phyloP scores from a whole-genome alignment of 2,888 invertebrate genomes.

The Junonia oenone region DNA sequence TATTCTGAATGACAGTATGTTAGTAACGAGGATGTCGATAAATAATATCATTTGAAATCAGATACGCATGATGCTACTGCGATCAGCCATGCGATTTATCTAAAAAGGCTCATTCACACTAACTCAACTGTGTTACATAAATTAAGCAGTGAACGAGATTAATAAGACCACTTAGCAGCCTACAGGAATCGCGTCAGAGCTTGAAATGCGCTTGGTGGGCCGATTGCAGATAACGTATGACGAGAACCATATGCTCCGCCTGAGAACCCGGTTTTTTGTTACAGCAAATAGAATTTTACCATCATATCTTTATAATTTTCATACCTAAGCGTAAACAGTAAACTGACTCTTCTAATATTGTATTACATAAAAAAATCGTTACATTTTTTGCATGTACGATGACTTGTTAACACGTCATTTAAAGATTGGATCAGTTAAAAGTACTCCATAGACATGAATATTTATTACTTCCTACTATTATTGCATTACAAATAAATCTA shows the following conservation, averaged over 20 bases:
- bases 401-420: not conserved
- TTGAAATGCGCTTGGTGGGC: slow-evolving; percentile 36
- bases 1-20: not conserved
- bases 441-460: not conserved
- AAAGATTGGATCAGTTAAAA: not conserved
- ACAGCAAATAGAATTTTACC: not conserved
- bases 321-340: not conserved
- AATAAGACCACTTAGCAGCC: slow-evolving; percentile 41
- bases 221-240: slow-evolving; percentile 34
- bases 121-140: slow-evolving; percentile 46
- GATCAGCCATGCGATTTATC: slow-evolving; percentile 14
- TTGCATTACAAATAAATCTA: not conserved
- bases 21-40: not conserved
- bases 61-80: slow-evolving; percentile 2
- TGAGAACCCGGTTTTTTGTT: slow-evolving; percentile 18
- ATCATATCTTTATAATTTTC: not conserved
- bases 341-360: not conserved
- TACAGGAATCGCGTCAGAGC: slow-evolving; percentile 29
- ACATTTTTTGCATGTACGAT: not conserved
- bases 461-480: not conserved
- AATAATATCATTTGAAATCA: not conserved
- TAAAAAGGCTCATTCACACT: slow-evolving; percentile 32
- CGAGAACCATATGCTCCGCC: slow-evolving; percentile 30
- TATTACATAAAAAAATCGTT: not conserved
- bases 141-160: slow-evolving; percentile 49